A percentile compares a stretch with the other conserved stretches of the same genome.
These are phyloP conservation scores for Amblyopsis rosae DNA, from an alignment of 2,113 vertebrate species.

Conservation along the genomic window DNA sequence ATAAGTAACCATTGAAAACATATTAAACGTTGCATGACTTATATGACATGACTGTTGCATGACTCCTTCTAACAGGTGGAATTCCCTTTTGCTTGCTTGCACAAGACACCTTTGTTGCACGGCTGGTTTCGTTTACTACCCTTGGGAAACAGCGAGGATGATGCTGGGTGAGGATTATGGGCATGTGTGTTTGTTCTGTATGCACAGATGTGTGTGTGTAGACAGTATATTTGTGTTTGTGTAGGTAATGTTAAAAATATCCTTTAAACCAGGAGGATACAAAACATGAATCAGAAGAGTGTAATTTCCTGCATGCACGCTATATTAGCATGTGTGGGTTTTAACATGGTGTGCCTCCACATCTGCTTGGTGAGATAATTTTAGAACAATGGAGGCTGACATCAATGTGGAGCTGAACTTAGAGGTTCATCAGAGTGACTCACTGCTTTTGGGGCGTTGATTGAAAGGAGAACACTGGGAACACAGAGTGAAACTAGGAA, in stretches of 20 bases:
- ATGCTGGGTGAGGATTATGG: conserved; percentile 75
- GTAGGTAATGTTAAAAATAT: conserved; percentile 2
- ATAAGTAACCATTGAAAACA: neutral
- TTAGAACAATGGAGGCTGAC: conserved; percentile 34
- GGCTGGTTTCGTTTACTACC: conserved; percentile 91
- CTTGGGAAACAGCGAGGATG: conserved; percentile 76
- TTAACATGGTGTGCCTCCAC: conserved; percentile 14
- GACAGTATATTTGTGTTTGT: conserved; percentile 13
- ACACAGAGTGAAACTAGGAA: neutral
- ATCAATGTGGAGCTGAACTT: conserved; percentile 7
- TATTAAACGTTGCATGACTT: too few relatives aligned
- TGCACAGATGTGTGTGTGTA: conserved; percentile 7
- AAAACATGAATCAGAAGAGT: conserved; percentile 5
- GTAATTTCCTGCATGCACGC: conserved; percentile 16
- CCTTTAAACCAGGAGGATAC: neutral
- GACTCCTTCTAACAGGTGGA: conserved; percentile 75
- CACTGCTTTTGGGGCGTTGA: conserved; percentile 8
- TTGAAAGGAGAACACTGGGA: neutral
- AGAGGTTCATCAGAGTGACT: conserved; percentile 28
- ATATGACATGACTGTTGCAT: too few relatives aligned
- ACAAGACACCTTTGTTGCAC: conserved; percentile 68
- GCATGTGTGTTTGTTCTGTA: conserved; percentile 38
- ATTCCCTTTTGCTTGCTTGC: conserved; percentile 77
- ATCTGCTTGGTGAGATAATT: conserved; percentile 48
- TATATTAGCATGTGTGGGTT: conserved; percentile 24